Evolutionary conservation across 1,140 invertebrate genomes (phyloP).

Genomic region (Colletes latitarsis): DNA sequence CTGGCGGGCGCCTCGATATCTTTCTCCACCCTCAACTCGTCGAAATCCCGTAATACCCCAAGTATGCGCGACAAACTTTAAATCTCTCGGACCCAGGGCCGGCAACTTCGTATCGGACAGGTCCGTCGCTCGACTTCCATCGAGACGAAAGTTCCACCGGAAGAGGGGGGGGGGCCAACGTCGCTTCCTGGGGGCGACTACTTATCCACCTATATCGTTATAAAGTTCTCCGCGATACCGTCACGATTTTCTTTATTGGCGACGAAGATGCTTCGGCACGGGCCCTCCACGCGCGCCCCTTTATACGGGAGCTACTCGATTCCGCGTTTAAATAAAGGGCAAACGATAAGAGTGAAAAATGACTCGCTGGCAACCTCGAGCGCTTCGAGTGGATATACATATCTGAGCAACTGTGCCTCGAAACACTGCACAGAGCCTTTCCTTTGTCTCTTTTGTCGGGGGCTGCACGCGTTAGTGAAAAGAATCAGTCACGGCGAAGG

Average conservation of each 20-base stretch:
- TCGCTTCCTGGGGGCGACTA: constrained; percentile 24
- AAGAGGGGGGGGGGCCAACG: constrained; percentile 45
- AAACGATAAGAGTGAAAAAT: constrained; percentile 66
- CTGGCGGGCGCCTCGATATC: too few species aligned
- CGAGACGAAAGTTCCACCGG: constrained; percentile 68
- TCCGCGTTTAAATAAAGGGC: constrained; percentile 58
- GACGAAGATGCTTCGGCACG: constrained; percentile 24
- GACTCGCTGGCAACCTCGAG: constrained; percentile 51
- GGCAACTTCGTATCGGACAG: constrained; percentile 72
- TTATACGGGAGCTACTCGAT: constrained; percentile 16
- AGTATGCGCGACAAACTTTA: constrained; percentile 65
- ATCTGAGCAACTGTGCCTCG: constrained; percentile 19
- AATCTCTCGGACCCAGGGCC: constrained; percentile 66
- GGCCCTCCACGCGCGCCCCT: background rate
- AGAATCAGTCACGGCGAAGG: constrained; percentile 38
- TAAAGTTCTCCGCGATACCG: constrained; percentile 60
- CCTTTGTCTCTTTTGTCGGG: constrained; percentile 54
- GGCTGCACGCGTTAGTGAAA: constrained; percentile 21
- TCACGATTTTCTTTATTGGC: constrained; percentile 58
- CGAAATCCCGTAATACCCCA: constrained; percentile 62
- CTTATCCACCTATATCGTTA: constrained; percentile 59
- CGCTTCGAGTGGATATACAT: constrained; percentile 43
- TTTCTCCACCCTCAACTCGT: background rate
- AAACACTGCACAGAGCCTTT: constrained; percentile 35
- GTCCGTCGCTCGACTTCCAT: constrained; percentile 63